These are phyloP conservation scores for Laterallus jamaicensis DNA, from an alignment of 2,113 vertebrate genomes.

Conservation along the genomic window DNA sequence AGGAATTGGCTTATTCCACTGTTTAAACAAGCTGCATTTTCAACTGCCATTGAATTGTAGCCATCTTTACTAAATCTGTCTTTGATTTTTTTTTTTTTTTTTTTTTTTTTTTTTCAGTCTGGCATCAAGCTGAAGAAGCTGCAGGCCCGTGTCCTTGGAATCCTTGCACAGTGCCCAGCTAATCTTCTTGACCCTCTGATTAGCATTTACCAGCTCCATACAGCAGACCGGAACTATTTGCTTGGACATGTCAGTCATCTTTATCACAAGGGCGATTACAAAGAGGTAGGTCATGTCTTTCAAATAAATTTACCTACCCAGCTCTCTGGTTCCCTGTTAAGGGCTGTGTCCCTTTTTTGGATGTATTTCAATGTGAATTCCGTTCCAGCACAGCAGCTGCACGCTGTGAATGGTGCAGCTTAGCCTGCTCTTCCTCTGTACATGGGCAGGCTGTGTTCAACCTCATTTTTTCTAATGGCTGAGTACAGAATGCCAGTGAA, in stretches of 20 bases:
- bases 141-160: conserved; percentile 14
- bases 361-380: conserved; percentile 51
- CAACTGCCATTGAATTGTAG: background rate
- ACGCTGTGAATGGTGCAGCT: background rate
- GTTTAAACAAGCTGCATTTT: conserved; percentile 26
- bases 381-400: conserved; percentile 16
- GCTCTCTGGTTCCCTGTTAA: background rate
- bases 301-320: conserved; percentile 43
- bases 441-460: background rate
- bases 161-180: conserved; percentile 43
- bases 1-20: background rate
- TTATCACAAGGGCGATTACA: conserved; percentile 59
- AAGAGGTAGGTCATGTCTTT: conserved; percentile 66
- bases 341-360: conserved; percentile 45
- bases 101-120: background rate
- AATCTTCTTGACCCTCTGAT: conserved; percentile 59
- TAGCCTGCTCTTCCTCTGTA: background rate
- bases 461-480: background rate
- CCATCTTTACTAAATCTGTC: conserved; percentile 31
- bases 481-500: background rate
- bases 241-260: conserved; percentile 49
- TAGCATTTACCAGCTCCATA: conserved; percentile 68
- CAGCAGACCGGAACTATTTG: conserved; percentile 41
- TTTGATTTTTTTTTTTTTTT: background rate
- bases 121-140: conserved; percentile 31